Percentiles rank a stretch among this genome's conserved stretches.
Evolutionary conservation across 2,113 vertebrate species (phyloP).

Genomic region (Naja naja): DNA sequence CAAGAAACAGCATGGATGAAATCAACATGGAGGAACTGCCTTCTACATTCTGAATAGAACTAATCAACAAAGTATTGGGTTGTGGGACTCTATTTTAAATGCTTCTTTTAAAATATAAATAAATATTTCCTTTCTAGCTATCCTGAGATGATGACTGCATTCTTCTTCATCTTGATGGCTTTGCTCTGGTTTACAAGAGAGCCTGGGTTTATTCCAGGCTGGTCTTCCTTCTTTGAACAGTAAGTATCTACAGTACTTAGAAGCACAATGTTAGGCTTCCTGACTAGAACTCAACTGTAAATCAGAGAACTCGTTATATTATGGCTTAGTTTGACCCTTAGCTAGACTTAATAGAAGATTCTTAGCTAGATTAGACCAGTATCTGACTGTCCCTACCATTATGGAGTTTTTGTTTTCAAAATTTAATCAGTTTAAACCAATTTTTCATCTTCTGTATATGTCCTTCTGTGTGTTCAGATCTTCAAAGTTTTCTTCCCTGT

Average conservation of each 20-base stretch:
- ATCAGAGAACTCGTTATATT: neutral
- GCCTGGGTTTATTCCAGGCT: constrained; percentile 95
- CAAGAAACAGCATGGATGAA: neutral
- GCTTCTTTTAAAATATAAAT: neutral
- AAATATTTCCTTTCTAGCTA: constrained; percentile 73
- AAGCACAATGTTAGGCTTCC: neutral
- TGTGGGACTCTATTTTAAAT: neutral
- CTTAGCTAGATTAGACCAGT: neutral
- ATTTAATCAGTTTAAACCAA: neutral
- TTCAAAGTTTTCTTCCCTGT: neutral
- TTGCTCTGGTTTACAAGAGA: constrained; percentile 97
- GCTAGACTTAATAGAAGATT: neutral
- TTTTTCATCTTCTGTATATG: neutral
- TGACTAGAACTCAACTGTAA: neutral
- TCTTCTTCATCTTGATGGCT: constrained; percentile 96
- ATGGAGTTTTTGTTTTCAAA: neutral
- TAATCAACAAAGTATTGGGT: neutral
- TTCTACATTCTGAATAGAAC: neutral
- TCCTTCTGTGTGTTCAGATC: neutral
- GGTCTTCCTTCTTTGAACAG: constrained; percentile 97
- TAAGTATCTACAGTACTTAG: constrained; percentile 47
- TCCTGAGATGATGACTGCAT: constrained; percentile 92
- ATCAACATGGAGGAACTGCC: neutral
- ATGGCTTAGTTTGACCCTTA: neutral
- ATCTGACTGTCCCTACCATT: neutral